Evolutionary conservation across 2,113 vertebrate species (phyloP).

Genomic region (Caretta caretta): DNA sequence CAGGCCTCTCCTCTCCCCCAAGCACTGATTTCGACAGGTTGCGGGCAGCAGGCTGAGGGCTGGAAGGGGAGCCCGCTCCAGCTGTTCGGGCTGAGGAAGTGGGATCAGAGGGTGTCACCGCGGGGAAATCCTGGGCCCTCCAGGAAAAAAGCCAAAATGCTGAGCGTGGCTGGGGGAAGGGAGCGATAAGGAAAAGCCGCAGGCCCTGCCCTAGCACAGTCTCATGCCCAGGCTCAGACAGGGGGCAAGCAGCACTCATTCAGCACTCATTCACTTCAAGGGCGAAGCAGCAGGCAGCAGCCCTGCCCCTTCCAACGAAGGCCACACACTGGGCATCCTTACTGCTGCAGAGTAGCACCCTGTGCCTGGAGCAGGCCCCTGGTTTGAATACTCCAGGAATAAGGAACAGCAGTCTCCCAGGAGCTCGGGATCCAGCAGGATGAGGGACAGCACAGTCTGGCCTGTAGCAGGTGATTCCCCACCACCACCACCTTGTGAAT

Average conservation of each 20-base stretch:
- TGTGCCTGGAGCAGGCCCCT: background rate
- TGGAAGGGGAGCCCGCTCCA: background rate
- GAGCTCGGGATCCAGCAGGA: background rate
- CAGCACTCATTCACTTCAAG: no score
- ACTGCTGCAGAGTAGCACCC: accelerated
- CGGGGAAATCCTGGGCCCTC: background rate
- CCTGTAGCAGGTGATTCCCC: background rate
- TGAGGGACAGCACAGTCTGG: background rate
- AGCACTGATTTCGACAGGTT: no score
- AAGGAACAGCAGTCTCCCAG: background rate
- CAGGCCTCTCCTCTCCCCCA: background rate
- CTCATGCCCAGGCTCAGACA: background rate
- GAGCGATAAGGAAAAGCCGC: background rate
- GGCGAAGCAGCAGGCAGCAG: no score
- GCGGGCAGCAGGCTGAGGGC: background rate
- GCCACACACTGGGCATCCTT: accelerated
- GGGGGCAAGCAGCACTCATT: background rate
- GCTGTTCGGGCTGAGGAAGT: background rate
- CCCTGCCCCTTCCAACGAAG: background rate
- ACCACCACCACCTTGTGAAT: background rate
- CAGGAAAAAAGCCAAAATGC: background rate
- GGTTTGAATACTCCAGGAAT: no score
- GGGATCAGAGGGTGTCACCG: background rate
- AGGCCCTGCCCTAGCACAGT: background rate
- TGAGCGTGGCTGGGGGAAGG: background rate